phyloP scores from a whole-genome alignment of 2,113 vertebrate genomes.

The Hippocampus mohnikei region DNA sequence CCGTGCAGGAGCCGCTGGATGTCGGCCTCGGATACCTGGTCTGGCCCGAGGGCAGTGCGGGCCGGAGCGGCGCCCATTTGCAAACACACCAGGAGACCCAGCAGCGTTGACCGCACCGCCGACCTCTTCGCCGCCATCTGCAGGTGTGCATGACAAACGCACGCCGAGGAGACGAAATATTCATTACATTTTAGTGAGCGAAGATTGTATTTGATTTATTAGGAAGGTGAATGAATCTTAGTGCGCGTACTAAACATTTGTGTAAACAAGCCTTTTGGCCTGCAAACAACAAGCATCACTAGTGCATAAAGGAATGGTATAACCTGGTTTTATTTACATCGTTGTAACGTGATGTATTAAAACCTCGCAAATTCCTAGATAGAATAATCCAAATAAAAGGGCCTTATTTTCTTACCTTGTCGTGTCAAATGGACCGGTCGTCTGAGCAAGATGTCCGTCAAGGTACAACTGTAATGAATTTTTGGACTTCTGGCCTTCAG shows the following conservation, averaged over 20 bases:
- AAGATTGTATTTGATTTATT: background rate
- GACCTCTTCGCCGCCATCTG: slow-evolving; percentile 46
- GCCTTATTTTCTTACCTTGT: slow-evolving; percentile 42
- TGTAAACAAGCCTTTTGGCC: slow-evolving; percentile 33
- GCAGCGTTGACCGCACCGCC: slow-evolving; percentile 45
- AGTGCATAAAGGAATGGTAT: background rate
- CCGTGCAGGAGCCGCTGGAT: slow-evolving; percentile 95
- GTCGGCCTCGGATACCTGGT: slow-evolving; percentile 87
- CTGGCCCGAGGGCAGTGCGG: slow-evolving; percentile 77
- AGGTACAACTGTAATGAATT: background rate
- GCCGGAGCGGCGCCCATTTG: slow-evolving; percentile 67
- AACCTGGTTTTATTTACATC: background rate
- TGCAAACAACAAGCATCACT: slow-evolving; percentile 7
- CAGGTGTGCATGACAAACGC: background rate
- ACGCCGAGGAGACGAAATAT: background rate
- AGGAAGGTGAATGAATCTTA: background rate
- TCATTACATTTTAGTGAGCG: background rate
- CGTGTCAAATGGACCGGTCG: slow-evolving; percentile 21
- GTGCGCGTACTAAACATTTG: background rate
- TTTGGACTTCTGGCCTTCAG: slow-evolving; percentile 12
- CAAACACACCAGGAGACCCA: slow-evolving; percentile 71
- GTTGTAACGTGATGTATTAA: fast-evolving
- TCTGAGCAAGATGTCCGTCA: slow-evolving; percentile 12
- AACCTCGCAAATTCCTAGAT: background rate
- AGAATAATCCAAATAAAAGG: background rate